Evolutionary conservation across 2,888 invertebrate species (phyloP), one percentile per base, ranked within the genome.

Genomic region (Zaprionus obscuricornis): DNA sequence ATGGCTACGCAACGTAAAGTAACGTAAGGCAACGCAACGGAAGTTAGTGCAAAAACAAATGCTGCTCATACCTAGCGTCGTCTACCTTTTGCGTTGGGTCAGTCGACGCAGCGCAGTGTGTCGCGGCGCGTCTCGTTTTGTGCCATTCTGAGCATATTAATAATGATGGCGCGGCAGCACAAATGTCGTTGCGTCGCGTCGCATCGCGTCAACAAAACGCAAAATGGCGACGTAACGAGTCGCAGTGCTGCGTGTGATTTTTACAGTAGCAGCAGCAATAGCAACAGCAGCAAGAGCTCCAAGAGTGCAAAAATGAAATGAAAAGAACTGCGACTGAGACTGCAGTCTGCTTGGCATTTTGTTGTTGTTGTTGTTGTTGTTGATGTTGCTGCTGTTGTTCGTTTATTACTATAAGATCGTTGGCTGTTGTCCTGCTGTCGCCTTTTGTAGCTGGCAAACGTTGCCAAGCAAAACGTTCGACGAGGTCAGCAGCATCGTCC

Each of bases 221-320:
- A 74, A 74, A 78, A 79, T 79, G 76, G 74, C 83, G 62, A 59
- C 62, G 69, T 77, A 78, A 82, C 77, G 83, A 76, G 79, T 78
- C 74, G 67, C n/a, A 45, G 59, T 45, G 4, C 66, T 79, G 83
- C 76, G 76, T 83, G 79, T 59, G 76, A 78, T 76, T 83, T 57
- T 76, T 74, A 55, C 57, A 66, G 59, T 56, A 66, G 64, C 59
- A 45, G 27, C 17, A 4, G 7, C 4, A 22, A 7, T 7, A 22
- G 22, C 22, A 22, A 7, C 22, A 22, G 22, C 22, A 22, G 22
- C 22, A 22, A 8, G n/a, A n/a, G n/a, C n/a, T n/a, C n/a, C n/a
- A n/a, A n/a, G n/a, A n/a, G n/a, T n/a, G n/a, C n/a, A n/a, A n/a
- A n/a, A n/a, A n/a, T n/a, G n/a, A n/a, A n/a, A n/a, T n/a, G n/a